A percentile compares a stretch with the other conserved stretches of the same genome.
These are phyloP conservation scores for Rhea americana DNA, from an alignment of 2,113 vertebrate genomes.

Conservation along the genomic window DNA sequence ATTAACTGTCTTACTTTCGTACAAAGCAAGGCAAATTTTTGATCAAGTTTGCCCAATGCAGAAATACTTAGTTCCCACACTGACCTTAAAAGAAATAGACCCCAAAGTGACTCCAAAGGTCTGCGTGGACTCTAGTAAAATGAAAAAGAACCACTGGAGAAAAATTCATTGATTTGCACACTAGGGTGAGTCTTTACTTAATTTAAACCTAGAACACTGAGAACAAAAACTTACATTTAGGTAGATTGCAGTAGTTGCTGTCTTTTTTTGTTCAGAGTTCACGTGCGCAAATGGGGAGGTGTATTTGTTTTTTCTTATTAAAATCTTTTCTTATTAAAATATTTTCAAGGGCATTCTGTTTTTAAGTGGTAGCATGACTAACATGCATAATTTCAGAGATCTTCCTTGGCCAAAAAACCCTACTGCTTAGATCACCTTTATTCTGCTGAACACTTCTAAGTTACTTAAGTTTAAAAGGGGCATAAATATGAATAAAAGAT, in stretches of 20 bases:
- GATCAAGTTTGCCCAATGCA: neutral
- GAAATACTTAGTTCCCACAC: neutral
- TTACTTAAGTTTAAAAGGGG: neutral
- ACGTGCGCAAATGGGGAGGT: neutral
- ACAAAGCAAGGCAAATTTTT: neutral
- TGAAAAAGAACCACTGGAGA: neutral
- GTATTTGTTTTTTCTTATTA: neutral
- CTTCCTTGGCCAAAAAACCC: neutral
- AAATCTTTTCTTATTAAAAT: neutral
- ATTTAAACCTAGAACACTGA: neutral
- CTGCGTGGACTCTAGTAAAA: neutral
- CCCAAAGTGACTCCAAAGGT: neutral
- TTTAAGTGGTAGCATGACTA: neutral
- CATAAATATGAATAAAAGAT: neutral
- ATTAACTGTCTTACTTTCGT: neutral
- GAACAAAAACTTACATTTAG: neutral
- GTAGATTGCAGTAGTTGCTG: neutral
- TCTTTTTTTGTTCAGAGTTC: neutral
- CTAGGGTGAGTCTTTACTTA: neutral
- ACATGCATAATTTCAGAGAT: accelerated
- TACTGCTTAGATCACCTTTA: neutral
- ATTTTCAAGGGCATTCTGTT: neutral
- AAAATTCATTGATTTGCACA: conserved; percentile 9
- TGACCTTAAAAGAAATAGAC: neutral
- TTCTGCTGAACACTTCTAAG: neutral